Conservation (phyloP, 1,140 invertebrate genomes). For the Anthonomus grandis region DNA sequence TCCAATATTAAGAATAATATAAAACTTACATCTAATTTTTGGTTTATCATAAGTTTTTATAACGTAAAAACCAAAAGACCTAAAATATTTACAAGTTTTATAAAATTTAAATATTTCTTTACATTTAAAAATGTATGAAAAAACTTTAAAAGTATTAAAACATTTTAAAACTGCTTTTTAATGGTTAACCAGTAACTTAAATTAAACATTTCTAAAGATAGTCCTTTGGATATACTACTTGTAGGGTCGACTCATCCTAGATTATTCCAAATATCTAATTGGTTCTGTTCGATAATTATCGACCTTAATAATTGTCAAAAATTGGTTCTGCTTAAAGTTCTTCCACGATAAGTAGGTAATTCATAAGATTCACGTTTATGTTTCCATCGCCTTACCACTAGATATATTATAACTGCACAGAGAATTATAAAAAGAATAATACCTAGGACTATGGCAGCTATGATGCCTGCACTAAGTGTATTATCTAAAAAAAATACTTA, state of each 20-base stretch:
- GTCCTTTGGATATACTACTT: conserved; percentile 42
- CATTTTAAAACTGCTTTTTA: background rate
- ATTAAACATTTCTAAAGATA: background rate
- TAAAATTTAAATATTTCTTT: background rate
- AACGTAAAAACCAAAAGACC: no score
- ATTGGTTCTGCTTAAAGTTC: no score
- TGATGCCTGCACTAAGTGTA: conserved; percentile 46
- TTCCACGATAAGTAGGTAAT: conserved; percentile 46
- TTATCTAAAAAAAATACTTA: conserved; percentile 30
- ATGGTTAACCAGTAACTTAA: background rate
- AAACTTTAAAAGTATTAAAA: background rate
- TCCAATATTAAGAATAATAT: no score
- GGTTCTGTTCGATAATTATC: conserved; percentile 29
- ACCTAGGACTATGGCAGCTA: conserved; percentile 51
- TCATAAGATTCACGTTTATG: conserved; percentile 42
- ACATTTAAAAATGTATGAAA: background rate
- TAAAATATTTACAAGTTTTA: background rate
- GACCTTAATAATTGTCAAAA: conserved; percentile 31
- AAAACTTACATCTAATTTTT: no score
- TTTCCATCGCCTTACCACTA: conserved; percentile 37
- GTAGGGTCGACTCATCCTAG: conserved; percentile 26
- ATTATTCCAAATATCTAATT: conserved; percentile 13
- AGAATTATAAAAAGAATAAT: conserved; percentile 49
- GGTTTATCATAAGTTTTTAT: no score
- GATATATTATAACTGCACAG: conserved; percentile 41